Evolutionary conservation across 2,797 vertebrate genomes (phyloP).

Genomic region (Acipenser transmontanus): DNA sequence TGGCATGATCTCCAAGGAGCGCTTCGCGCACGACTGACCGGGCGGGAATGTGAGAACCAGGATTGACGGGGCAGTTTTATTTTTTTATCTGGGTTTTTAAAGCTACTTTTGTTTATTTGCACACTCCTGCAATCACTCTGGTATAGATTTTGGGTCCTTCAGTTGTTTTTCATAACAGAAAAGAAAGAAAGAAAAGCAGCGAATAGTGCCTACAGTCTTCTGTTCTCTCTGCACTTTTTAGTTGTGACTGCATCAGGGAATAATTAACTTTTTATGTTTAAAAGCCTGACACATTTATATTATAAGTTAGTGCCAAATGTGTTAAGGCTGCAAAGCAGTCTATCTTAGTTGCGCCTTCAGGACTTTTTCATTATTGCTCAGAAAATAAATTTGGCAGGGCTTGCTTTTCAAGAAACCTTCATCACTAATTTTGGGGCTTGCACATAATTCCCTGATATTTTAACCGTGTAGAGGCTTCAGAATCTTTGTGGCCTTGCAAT

Average conservation of each 20-base stretch:
- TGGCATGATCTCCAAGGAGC: conserved; percentile 10
- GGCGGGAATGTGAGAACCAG: conserved; percentile 25
- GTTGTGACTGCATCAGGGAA: not conserved
- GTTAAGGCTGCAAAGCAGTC: not conserved
- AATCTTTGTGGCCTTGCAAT: too few relatives aligned
- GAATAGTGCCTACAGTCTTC: too few relatives aligned
- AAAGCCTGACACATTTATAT: not conserved
- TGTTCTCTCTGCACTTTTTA: not conserved
- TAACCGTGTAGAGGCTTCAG: too few relatives aligned
- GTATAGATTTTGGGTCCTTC: too few relatives aligned
- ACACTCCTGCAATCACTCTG: too few relatives aligned
- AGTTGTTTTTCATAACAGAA: too few relatives aligned
- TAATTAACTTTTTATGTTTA: not conserved
- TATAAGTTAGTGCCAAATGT: not conserved
- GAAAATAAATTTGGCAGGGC: not conserved
- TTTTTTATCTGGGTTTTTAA: conserved; percentile 15
- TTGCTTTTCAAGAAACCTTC: conserved; percentile 5
- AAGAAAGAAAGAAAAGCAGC: too few relatives aligned
- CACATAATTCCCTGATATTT: too few relatives aligned
- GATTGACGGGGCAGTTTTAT: not conserved
- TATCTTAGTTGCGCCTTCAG: not conserved
- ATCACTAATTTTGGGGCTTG: too few relatives aligned
- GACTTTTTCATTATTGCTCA: not conserved
- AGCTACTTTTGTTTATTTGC: conserved; percentile 12
- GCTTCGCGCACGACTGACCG: conserved; percentile 18